These are phyloP conservation scores for Enteromius afrohamiltoni DNA, from an alignment of 2,797 vertebrate genomes.

Conservation along the genomic window DNA sequence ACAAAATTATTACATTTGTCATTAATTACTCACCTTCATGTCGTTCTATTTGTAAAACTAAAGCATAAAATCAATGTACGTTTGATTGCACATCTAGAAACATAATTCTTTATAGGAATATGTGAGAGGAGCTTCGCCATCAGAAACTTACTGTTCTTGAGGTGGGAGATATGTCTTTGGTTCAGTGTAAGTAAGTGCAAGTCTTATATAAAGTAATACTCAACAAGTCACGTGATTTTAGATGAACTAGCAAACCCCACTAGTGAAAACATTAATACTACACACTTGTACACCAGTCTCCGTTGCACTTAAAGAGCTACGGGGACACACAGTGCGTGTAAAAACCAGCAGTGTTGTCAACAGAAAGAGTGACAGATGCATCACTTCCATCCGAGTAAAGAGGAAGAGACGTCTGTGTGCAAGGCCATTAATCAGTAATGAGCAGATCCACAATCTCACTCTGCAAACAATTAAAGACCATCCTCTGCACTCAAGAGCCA, in stretches of 20 bases:
- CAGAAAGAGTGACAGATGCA: slow-evolving; percentile 32
- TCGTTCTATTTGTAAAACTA: neutral
- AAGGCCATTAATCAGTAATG: slow-evolving; percentile 53
- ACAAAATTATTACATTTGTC: too few species aligned
- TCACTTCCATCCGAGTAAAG: slow-evolving; percentile 40
- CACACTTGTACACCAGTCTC: neutral
- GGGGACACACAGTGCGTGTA: slow-evolving; percentile 18
- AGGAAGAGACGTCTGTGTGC: slow-evolving; percentile 2
- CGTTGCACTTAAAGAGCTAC: neutral
- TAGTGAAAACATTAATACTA: neutral
- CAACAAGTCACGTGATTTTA: neutral
- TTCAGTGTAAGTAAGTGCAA: neutral
- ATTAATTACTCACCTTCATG: neutral
- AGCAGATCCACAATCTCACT: slow-evolving; percentile 53
- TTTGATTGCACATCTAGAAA: neutral
- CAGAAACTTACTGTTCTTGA: neutral
- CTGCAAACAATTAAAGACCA: slow-evolving; percentile 56
- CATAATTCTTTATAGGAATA: neutral
- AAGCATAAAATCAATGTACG: neutral
- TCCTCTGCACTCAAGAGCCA: slow-evolving; percentile 54
- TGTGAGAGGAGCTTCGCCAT: neutral
- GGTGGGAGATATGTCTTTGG: neutral
- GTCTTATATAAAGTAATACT: neutral
- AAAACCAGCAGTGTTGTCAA: slow-evolving; percentile 19
- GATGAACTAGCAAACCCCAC: neutral